A percentile compares a stretch with the other conserved stretches of the same genome.
phyloP scores from a whole-genome alignment of 2,888 invertebrate genomes.

The Esperia sulphurella region DNA sequence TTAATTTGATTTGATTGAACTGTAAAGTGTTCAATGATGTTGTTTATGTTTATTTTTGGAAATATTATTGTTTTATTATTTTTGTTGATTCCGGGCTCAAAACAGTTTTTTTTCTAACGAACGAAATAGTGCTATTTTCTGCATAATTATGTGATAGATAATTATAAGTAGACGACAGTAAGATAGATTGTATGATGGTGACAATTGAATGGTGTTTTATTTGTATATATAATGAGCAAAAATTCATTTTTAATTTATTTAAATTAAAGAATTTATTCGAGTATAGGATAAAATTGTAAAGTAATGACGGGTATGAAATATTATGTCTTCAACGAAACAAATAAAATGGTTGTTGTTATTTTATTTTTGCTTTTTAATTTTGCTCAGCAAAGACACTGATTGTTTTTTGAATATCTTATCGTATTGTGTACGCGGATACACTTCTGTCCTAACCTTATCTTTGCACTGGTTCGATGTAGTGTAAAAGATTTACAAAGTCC shows the following conservation, averaged over 20 bases:
- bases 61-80: background rate
- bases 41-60: background rate
- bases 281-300: slow-evolving; percentile 5
- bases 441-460: too few relatives aligned
- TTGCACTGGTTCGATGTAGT: too few relatives aligned
- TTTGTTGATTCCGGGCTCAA: background rate
- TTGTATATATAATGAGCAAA: slow-evolving; percentile 25
- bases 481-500: too few relatives aligned
- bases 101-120: background rate
- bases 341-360: slow-evolving; percentile 59
- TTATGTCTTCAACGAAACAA: slow-evolving; percentile 38
- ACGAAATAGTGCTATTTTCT: background rate
- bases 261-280: slow-evolving; percentile 12
- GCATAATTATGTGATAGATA: slow-evolving; percentile 25
- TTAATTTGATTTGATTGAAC: background rate
- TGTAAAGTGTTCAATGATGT: background rate
- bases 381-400: background rate
- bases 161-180: background rate
- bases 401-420: background rate
- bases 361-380: slow-evolving; percentile 13
- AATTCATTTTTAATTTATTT: slow-evolving; percentile 9
- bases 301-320: slow-evolving; percentile 47
- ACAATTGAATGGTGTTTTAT: slow-evolving; percentile 3
- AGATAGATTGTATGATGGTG: background rate
- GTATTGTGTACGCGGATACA: too few relatives aligned